Conservation (phyloP, 2,797 vertebrate genomes). For the Hydrolagus colliei region DNA sequence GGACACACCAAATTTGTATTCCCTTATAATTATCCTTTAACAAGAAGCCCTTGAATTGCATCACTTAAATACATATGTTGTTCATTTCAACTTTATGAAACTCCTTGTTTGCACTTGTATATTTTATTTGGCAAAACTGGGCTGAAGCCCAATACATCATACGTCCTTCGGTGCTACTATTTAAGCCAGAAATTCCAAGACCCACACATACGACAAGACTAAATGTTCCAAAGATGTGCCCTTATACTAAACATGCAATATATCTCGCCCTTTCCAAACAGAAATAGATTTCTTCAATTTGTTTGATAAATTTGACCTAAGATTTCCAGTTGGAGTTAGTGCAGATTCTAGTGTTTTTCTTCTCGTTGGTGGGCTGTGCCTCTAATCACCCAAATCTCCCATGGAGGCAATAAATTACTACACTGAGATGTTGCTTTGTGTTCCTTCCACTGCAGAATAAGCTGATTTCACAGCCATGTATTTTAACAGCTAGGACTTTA, state of each 20-base stretch:
- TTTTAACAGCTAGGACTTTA: slow-evolving; percentile 95
- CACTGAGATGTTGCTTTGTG: slow-evolving; percentile 94
- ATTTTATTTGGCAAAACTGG: slow-evolving; percentile 88
- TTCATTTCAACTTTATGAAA: slow-evolving; percentile 80
- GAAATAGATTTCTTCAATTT: slow-evolving; percentile 83
- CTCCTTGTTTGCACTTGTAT: slow-evolving; percentile 76
- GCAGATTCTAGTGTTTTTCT: slow-evolving; percentile 98
- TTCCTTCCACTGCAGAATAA: slow-evolving; percentile 78
- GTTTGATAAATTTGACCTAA: slow-evolving; percentile 88
- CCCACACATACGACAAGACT: slow-evolving; percentile 86
- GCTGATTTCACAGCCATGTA: slow-evolving; percentile 76
- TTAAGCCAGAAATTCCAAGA: slow-evolving; percentile 97
- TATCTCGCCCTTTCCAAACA: slow-evolving; percentile 89
- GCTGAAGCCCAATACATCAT: slow-evolving; percentile 81
- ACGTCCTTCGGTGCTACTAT: slow-evolving; percentile 82
- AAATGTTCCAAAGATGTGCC: slow-evolving; percentile 82
- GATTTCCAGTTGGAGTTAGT: slow-evolving; percentile 91
- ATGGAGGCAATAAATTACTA: slow-evolving; percentile 95
- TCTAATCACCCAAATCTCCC: slow-evolving; percentile 92
- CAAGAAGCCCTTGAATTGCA: slow-evolving; percentile 50
- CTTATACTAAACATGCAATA: slow-evolving; percentile 84
- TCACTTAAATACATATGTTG: slow-evolving; percentile 88
- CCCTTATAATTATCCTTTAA: slow-evolving; percentile 54
- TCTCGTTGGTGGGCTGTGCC: slow-evolving; percentile 92
- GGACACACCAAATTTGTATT: slow-evolving; percentile 46